Conservation (phyloP, 2,797 vertebrate species). For the Adelosebastes latens region DNA sequence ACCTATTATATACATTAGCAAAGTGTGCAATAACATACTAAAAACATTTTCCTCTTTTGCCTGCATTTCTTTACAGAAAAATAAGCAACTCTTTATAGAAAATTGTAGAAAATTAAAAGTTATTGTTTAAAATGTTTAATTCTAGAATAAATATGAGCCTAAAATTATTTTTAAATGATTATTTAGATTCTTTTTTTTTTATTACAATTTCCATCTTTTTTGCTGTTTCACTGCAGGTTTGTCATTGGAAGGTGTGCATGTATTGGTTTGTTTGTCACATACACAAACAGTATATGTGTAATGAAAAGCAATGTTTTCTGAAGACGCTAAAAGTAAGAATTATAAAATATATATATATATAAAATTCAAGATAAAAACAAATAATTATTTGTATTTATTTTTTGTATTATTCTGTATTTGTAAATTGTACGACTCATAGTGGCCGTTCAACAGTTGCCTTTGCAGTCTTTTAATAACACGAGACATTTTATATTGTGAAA, state of each 20-base stretch:
- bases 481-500: background rate
- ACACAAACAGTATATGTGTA: background rate
- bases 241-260: background rate
- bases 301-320: background rate
- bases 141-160: background rate
- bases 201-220: background rate
- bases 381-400: background rate
- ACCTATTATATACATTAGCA: too few relatives aligned
- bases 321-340: background rate
- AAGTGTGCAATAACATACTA: too few relatives aligned
- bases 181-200: background rate
- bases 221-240: background rate
- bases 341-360: rapidly evolving
- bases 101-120: background rate
- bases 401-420: background rate
- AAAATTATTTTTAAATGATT: background rate
- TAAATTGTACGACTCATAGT: background rate
- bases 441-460: background rate
- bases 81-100: background rate
- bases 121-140: background rate
- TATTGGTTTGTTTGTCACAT: background rate
- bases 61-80: background rate
- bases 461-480: background rate
- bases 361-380: background rate
- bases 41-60: background rate